Evolutionary conservation across 1,140 invertebrate species (phyloP), one percentile per base, ranked within the genome.

Genomic region (Archivesica marissinica): DNA sequence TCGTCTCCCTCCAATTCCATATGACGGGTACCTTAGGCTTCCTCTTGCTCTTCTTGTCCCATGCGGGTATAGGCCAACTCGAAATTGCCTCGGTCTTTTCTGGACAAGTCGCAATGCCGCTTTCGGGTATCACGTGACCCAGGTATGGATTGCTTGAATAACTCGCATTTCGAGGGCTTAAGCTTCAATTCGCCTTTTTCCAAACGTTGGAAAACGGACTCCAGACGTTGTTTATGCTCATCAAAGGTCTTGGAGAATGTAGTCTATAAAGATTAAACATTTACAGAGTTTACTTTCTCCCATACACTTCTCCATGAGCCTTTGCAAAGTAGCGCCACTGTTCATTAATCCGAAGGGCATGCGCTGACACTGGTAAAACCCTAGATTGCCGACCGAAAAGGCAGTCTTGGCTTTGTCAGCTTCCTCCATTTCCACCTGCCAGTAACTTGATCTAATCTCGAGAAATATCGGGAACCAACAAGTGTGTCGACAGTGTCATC

Each of bases 81-180:
- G 20, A 20, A 13, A 87, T 33, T 39, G 54, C 11, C 7, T 7
- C 11, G 0, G 56, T 78, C 54, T 78, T 61, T 11, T 39, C 75
- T 33, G 52, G 75, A 28, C 61, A 30, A 25, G 77, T 50, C 28
- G 4, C 25, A 33, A 68, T 68, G n/a, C 77, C 61, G 17, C 68
- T 41, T 17, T 25, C 15, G 15, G 79, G 64, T 9, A 86, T 64
- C 15, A 83, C 61, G 61, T 88, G 78, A 9, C 85, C 85, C 0
- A 86, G 64, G 52, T 88, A 87, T 30, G 33, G 35, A 33, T 7
- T 38, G 2, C 4, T 47, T 61, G 23, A 85, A 83, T 28, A 86
- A 74, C n/a, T 88, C 76, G 59, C 85, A 86, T 68, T 88, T 87
- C n/a, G 74, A 79, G n/a, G 64, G 80, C 64, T 88, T 87, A 17